Evolutionary conservation across 2,888 invertebrate genomes (phyloP), one percentile per base, ranked within the genome.

Genomic region (Stenichneumon culpator): DNA sequence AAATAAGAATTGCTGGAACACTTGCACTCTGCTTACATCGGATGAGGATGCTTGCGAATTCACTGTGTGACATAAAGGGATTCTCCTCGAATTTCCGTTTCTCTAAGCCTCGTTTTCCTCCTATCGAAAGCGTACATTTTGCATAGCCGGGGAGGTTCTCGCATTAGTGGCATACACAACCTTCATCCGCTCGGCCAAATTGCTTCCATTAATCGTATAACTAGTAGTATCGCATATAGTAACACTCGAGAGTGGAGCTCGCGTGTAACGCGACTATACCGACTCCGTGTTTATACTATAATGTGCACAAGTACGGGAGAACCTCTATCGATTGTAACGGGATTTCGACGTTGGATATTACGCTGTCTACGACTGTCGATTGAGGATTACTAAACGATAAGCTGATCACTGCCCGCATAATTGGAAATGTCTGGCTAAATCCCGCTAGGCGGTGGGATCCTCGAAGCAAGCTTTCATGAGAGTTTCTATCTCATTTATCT

Each of bases 401-500:
- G 88, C 88, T 86, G 85, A 88, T 83, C 80, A 83, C 82, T 83
- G 82, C 78, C 57, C 73, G 79, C 86, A 87, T 89, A 88, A 89
- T 89, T 88, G 89, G 89, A 89, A 90, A 89, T 89, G 87, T 87
- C 86, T 87, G 84, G 74, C 79, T 86, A 79, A 87, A 83, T 88
- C 85, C 84, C 82, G 70, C 54, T 52, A 67, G 54, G 77, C 67
- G 39, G 77, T 67, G 75, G 74, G 79, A 86, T 86, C 84, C 86
- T 85, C 88, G 83, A 72, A 57, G 67, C 63, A 39, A 80, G 72
- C 79, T 79, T 65, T 77, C 79, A 60, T 63, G 68, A 78, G 72
- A 82, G 75, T 70, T 82, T 80, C 63, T 73, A 67, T 77, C 77
- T 77, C 86, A 57, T 78, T 79, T 79, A 69, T 82, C 67, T 75